A percentile compares a stretch with the other conserved stretches of the same genome.
These are phyloP conservation scores for Balaeniceps rex DNA, from an alignment of 2,113 vertebrate genomes.

Conservation along the genomic window DNA sequence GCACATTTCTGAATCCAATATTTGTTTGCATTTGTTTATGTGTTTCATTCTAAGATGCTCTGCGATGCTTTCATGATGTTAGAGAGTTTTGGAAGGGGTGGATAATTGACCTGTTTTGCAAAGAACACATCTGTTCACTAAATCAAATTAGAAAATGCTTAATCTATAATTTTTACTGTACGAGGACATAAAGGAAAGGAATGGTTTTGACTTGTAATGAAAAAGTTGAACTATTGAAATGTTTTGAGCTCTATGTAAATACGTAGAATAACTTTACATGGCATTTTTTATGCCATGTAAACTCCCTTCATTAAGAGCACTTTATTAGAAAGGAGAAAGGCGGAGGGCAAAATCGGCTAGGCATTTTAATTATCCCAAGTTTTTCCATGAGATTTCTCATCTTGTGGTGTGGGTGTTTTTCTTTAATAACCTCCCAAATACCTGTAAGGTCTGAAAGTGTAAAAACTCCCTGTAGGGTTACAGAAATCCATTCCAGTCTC, in stretches of 20 bases:
- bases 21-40: not conserved
- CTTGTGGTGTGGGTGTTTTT: conserved; percentile 65
- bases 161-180: not conserved
- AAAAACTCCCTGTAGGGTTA: conserved; percentile 55
- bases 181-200: not conserved
- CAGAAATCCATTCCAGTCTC: conserved; percentile 62
- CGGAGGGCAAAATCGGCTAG: not conserved
- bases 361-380: conserved; percentile 66
- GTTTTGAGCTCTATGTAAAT: not conserved
- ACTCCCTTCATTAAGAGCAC: not conserved
- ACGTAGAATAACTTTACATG: not conserved
- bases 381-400: conserved; percentile 67
- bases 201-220: not conserved
- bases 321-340: not conserved
- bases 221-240: not conserved
- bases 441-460: conserved; percentile 60
- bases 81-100: not conserved
- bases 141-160: conserved; percentile 6
- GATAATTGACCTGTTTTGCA: not conserved
- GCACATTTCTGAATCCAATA: not conserved
- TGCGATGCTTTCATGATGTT: not conserved
- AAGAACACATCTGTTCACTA: not conserved
- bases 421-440: conserved; percentile 72
- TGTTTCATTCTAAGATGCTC: not conserved
- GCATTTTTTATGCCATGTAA: not conserved